Evolutionary conservation across 92 coral and sea anemone species (phyloP).

Genomic region (Porites lobata): DNA sequence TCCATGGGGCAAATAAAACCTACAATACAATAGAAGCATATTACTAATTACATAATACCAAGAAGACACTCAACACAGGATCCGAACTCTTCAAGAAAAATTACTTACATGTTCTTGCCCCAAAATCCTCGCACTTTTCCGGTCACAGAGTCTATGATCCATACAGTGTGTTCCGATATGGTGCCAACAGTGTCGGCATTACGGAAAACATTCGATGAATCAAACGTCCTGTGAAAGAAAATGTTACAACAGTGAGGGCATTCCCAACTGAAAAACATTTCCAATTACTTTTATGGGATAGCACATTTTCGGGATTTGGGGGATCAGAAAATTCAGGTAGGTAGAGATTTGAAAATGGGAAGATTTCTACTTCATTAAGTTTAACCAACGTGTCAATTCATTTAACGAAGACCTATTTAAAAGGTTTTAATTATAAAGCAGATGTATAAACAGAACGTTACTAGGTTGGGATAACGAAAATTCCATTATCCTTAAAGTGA

Average conservation of each 20-base stretch:
- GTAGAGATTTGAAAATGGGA: no score
- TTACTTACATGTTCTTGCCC: conserved; percentile 88
- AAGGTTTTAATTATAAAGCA: no score
- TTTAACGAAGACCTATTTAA: no score
- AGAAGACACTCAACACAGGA: background rate
- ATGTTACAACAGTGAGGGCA: background rate
- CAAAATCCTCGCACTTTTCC: conserved; percentile 83
- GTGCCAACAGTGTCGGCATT: conserved; percentile 62
- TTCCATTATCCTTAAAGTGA: no score
- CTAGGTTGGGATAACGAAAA: no score
- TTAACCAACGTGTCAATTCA: no score
- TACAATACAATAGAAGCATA: conserved; percentile 12
- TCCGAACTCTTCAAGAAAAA: background rate
- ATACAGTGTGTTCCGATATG: conserved; percentile 80
- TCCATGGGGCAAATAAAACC: conserved; percentile 98
- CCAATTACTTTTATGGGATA: background rate
- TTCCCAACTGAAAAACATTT: background rate
- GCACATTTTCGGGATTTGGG: no score
- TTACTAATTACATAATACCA: background rate
- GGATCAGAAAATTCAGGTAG: no score
- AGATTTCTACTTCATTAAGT: no score
- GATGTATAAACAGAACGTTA: no score
- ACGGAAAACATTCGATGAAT: conserved; percentile 64
- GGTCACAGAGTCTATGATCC: conserved; percentile 71
- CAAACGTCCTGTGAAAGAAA: conserved; percentile 85